Evolutionary conservation across 2,888 invertebrate species (phyloP), one percentile per base, ranked within the genome.

Genomic region (Diogma glabrata): DNA sequence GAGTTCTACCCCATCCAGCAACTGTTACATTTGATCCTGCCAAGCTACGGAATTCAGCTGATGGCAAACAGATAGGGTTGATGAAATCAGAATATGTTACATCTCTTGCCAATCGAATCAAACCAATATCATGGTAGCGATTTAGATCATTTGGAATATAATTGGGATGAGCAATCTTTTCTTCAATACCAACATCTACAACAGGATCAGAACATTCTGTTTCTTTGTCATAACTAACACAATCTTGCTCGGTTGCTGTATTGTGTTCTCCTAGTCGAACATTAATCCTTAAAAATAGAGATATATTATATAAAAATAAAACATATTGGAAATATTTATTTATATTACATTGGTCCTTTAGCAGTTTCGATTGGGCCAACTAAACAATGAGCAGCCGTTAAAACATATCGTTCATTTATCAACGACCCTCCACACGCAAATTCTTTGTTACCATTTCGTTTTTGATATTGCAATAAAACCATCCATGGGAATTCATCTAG

Each of bases 401-500:
- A 52, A 1, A 79, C 67, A 53, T 78, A 79, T 6, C 76, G 70
- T 20, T 61, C 64, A 58, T 71, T 76, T 54, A 73, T 69, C 64
- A 12, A 58, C 61, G 10, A 50, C 5, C 60, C 60, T 6, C 61
- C 64, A 46, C 59, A 48, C 9, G 30, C 2, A 20, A 48, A 48
- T 33, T 24, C 23, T 23, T 24, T 6, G n/a, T 6, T 26, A 6
- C 49, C 49, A 7, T 26, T 36, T 12, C 23, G 74, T 72, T 76
- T 76, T 53, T 73, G 72, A 60, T 83, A 84, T 63, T 77, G 74
- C 8, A 84, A 59, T n/a, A 84, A 65, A 1, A 72, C 76, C 79
- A 82, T 79, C 84, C 84, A 84, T 0, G 81, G 78, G 58, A 78
- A 82, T 56, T 84, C 82, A 57, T 78, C 79, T 2, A 84, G 59